Base-by-base conservation (phyloP, 2,888 invertebrate genomes). In the Petrophora chlorosata region DNA sequence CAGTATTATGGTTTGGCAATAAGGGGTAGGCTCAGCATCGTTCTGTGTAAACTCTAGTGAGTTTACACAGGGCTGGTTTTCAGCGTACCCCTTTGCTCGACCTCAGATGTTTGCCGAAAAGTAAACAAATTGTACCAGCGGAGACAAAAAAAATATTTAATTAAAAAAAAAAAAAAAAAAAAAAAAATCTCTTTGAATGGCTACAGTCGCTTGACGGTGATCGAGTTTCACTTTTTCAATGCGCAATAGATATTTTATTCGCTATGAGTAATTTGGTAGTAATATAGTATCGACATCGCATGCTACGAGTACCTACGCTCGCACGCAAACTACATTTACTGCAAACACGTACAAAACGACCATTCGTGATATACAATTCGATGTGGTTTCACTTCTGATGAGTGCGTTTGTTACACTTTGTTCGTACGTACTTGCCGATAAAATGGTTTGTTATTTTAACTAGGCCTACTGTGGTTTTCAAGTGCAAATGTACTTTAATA, bases 371-470 rank as follows among this genome's bases (percentile, higher is more conserved):
- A 78, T 74, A 72, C 73, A 61, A 87, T 87, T 86, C 70, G 87
- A 74, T 77, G 74, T 82, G 85, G 86, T 88, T 89, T 89, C 88
- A 88, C 88, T 87, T 82, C 78, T 79, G 76, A 78, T 75, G 73
- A 70, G 67, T 67, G 59, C 22, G 36, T 60, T 65, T 65, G 32
- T 34, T 52, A 47, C 46, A 48, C 48, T 57, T 40, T 8, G 25
- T 8, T 10, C 25, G n/a, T 23, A 9, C 7, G 19, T 19, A 19
- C 10, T 25, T 25, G 32, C 25, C 13, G 39, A 39, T 46, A 46
- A 39, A 46, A 33, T 9, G 39, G 34, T 42, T 53, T 33, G 29
- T 9, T 12, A 8, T 26, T n/a, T 3, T 26, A 10, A 7, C 9
- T 4, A 32, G 7, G 7, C 8, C 13, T 14, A 28, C 7, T 26